Base-by-base conservation (phyloP, 2,888 invertebrate genomes). In the Diarsia rubi region DNA sequence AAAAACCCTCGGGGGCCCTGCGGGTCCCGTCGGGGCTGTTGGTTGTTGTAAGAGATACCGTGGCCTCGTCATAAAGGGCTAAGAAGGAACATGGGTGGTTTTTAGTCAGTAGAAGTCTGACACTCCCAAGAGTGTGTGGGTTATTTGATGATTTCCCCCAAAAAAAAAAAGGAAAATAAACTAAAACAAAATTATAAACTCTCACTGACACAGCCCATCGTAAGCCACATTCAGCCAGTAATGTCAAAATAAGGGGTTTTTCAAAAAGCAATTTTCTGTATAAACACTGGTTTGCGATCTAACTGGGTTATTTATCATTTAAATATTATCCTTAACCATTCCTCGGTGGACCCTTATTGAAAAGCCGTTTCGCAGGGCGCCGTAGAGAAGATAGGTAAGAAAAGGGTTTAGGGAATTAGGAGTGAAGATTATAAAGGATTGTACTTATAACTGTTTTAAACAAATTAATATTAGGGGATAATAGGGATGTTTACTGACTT, bases 231-330 rank as follows among this genome's bases (percentile, higher is more conserved):
- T 21, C 64, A 73, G 63, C 68, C 77, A 1, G 47, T 79, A 65
- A 80, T 78, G 76, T 72, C 76, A 64, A 75, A 69, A 72, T 66
- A 64, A 73, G 75, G 72, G 77, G 65, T 75, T 82, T 83, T 84
- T 84, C 73, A 77, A 85, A 90, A 90, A 90, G 84, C 89, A 90
- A 91, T 92, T 90, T 92, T 87, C 84, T 84, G 86, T 89, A 90
- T 88, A 92, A 91, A 91, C 89, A 88, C 78, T 88, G 87, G 85
- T 87, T 89, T 62, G 75, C 69, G 73, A 77, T 76, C 68, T 81
- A 72, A 81, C 71, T 75, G 73, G 79, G 81, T 78, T 90, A 90
- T 91, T 90, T 91, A 89, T 91, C 89, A 90, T 91, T 89, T 88
- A 87, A 90, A 88, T 88, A 90, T 91, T 90, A 88, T 86, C 89